Conservation (phyloP, 2,797 vertebrate genomes). For the Anguilla anguilla region DNA sequence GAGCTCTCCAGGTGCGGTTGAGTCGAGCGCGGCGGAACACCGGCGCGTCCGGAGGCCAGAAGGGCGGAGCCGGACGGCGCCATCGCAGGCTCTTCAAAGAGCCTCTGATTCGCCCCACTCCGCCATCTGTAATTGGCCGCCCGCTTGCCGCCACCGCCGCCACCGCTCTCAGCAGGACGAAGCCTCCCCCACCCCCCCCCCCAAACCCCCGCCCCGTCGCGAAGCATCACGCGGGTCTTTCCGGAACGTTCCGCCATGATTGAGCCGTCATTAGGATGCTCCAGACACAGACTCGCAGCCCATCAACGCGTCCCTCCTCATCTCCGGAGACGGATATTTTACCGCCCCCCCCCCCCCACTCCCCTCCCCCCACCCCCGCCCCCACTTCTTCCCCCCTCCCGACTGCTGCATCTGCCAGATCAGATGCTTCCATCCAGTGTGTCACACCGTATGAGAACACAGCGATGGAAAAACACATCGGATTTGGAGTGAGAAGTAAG, state of each 20-base stretch:
- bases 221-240: not conserved
- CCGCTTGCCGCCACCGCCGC: not conserved
- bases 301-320: not conserved
- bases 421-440: not conserved
- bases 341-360: too few relatives aligned
- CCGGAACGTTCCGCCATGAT: not conserved
- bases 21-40: not conserved
- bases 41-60: not conserved
- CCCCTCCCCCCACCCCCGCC: not conserved
- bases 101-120: not conserved
- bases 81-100: not conserved
- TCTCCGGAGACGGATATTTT: not conserved
- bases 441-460: not conserved
- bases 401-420: not conserved
- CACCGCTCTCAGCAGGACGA: not conserved
- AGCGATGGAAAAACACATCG: not conserved
- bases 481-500: not conserved
- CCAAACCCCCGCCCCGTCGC: not conserved
- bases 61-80: not conserved
- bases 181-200: not conserved
- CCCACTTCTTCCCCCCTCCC: too few relatives aligned
- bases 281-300: not conserved
- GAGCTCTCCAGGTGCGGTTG: not conserved
- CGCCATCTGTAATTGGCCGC: not conserved
- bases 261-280: not conserved